Base-by-base conservation (phyloP, 2,888 invertebrate genomes). In the Synanthedon formicaeformis region DNA sequence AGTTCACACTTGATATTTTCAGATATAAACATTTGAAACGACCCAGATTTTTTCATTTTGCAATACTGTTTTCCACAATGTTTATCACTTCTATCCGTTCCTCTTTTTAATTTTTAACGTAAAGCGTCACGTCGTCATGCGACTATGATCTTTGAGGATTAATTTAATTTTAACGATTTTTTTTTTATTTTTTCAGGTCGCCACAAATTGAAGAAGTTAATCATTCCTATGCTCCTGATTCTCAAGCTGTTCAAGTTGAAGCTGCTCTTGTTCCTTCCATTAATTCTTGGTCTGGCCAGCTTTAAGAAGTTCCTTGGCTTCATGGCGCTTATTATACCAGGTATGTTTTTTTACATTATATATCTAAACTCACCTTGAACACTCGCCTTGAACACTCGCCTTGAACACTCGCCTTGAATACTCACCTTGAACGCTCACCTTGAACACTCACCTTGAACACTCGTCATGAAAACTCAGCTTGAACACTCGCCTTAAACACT, bases 171-270 rank as follows among this genome's bases (percentile, higher is more conserved):
- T 16, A 16, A 16, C n/a, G n/a, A n/a, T n/a, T 16, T 1, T 16
- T 16, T 16, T 1, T 27, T 27, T 45, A 13, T 50, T 50, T 53
- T 81, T 81, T 49, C 83, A 95, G 95, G 93, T 61, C 92, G 95
- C 51, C 92, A 94, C 73, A 92, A 93, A 73, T 78, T 95, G 60
- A 94, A 93, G 88, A 94, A 94, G 74, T 88, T 95, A 49, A 91
- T 95, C 69, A 93, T 95, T 58, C 95, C 95, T 0, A 90, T 95
- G 89, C 80, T 95, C 67, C 81, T 95, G 64, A 92, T 95, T 60
- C 76, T 95, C 60, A 95, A 95, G 80, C 85, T 95, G 63, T 95
- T 95, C 89, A 95, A 95, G 80, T 72, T 95, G 71, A 95, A 95
- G 71, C 84, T 95, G 52, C 85, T 95, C 3, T 86, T 95, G 4